Conservation (phyloP, 1,140 invertebrate genomes). For the Gryllus bimaculatus region DNA sequence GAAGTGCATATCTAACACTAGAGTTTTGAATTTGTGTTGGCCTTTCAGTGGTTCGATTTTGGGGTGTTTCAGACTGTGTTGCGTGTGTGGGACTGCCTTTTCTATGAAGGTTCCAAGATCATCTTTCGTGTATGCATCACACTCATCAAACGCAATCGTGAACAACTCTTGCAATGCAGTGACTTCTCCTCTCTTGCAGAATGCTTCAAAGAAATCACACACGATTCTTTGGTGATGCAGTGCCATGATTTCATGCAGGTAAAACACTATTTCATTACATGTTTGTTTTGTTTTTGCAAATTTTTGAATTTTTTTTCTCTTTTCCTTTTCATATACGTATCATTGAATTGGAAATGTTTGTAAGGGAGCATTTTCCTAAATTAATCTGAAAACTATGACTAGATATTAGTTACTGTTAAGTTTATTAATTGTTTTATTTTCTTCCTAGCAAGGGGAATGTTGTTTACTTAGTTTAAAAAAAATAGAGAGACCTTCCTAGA, state of each 20-base stretch:
- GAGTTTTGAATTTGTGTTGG: too few relatives aligned
- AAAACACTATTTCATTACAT: conserved; percentile 22
- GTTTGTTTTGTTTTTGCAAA: conserved; percentile 8
- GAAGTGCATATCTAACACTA: too few relatives aligned
- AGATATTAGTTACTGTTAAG: too few relatives aligned
- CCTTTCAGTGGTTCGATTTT: neutral
- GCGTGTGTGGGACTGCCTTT: conserved; percentile 89
- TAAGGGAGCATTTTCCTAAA: too few relatives aligned
- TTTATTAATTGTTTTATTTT: too few relatives aligned
- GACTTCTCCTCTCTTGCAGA: conserved; percentile 64
- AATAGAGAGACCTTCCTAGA: too few relatives aligned
- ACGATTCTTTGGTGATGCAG: conserved; percentile 58
- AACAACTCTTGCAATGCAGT: conserved; percentile 57
- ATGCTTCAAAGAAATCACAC: conserved; percentile 67
- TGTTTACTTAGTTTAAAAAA: too few relatives aligned
- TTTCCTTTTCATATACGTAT: too few relatives aligned
- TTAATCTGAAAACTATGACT: too few relatives aligned
- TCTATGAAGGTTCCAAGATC: conserved; percentile 85
- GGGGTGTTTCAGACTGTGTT: conserved; percentile 60
- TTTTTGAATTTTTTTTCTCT: too few relatives aligned
- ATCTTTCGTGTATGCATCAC: conserved; percentile 79
- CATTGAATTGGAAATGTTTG: too few relatives aligned
- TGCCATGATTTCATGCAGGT: conserved; percentile 83
- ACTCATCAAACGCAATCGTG: conserved; percentile 62
- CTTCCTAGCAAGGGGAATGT: too few relatives aligned